Conservation (phyloP, 1,140 invertebrate genomes). For the Teleogryllus occipitalis region DNA sequence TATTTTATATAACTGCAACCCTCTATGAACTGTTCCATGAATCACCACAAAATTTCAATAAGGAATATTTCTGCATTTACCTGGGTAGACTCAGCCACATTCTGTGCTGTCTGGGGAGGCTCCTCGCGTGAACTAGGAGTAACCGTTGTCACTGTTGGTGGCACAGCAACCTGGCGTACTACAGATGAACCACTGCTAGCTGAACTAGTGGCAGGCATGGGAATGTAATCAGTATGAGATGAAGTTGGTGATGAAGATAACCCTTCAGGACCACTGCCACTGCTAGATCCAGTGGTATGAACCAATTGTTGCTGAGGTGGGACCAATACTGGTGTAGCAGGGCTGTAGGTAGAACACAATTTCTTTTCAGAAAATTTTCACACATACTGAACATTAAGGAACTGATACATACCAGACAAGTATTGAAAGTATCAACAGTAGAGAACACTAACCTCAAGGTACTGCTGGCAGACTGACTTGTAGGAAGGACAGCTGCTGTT, state of each 20-base stretch:
- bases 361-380: too few species aligned
- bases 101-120: slow-evolving; percentile 7
- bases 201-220: slow-evolving; percentile 52
- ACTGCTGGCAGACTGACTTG: slow-evolving; percentile 40
- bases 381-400: background rate
- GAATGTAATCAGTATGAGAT: slow-evolving; percentile 51
- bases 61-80: slow-evolving; percentile 8
- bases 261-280: slow-evolving; percentile 30
- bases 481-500: slow-evolving; percentile 72
- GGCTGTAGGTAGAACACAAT: slow-evolving; percentile 25
- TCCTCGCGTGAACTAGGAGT: slow-evolving; percentile 12
- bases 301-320: slow-evolving; percentile 49
- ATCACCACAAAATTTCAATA: too few species aligned
- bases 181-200: slow-evolving; percentile 40
- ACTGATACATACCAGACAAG: background rate
- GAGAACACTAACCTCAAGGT: slow-evolving; percentile 16
- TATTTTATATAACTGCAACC: too few species aligned
- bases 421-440: background rate
- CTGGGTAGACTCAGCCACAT: slow-evolving; percentile 26
- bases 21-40: too few species aligned
- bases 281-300: slow-evolving; percentile 40
- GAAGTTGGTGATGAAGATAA: slow-evolving; percentile 49
- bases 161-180: slow-evolving; percentile 38
- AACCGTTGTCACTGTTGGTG: slow-evolving; percentile 27
- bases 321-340: slow-evolving; percentile 46